A percentile compares a stretch with the other conserved stretches of the same genome.
These are phyloP conservation scores for Rhabdophis nuchalis DNA, from an alignment of 2,797 vertebrate species.

Conservation along the genomic window DNA sequence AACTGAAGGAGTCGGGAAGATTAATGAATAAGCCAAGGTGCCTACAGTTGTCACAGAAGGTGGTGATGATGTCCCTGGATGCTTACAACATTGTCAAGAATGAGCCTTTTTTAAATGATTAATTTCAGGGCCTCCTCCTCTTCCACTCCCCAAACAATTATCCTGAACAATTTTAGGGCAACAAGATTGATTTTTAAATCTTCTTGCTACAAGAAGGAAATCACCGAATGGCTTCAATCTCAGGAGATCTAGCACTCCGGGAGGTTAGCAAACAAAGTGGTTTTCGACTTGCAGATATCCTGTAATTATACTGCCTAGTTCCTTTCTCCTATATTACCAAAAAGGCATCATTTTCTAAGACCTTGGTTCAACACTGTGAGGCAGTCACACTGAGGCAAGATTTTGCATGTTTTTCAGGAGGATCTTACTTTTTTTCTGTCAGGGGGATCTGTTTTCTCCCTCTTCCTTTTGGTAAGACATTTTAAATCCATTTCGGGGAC, in stretches of 20 bases:
- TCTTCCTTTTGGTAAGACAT: not conserved
- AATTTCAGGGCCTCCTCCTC: not conserved
- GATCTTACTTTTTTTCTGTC: too few species aligned
- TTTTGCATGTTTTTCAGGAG: too few species aligned
- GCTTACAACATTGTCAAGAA: not conserved
- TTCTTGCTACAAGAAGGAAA: not conserved
- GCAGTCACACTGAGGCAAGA: not conserved
- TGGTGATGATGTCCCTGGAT: not conserved
- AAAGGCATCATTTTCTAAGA: not conserved
- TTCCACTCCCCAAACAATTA: not conserved
- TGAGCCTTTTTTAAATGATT: slow-evolving; percentile 14
- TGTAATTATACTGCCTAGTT: not conserved
- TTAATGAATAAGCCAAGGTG: not conserved
- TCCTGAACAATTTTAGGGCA: slow-evolving; percentile 8
- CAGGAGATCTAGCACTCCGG: not conserved
- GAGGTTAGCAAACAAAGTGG: not conserved
- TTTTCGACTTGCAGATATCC: not conserved
- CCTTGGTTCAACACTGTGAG: not conserved
- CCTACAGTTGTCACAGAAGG: slow-evolving; percentile 10
- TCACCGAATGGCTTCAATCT: not conserved
- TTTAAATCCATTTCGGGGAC: not conserved
- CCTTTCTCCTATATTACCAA: not conserved
- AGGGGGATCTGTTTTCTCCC: not conserved
- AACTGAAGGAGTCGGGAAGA: not conserved
- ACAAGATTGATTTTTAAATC: too few species aligned